These are phyloP conservation scores for Dryobotodes eremita DNA, from an alignment of 2,888 invertebrate species.

Conservation along the genomic window DNA sequence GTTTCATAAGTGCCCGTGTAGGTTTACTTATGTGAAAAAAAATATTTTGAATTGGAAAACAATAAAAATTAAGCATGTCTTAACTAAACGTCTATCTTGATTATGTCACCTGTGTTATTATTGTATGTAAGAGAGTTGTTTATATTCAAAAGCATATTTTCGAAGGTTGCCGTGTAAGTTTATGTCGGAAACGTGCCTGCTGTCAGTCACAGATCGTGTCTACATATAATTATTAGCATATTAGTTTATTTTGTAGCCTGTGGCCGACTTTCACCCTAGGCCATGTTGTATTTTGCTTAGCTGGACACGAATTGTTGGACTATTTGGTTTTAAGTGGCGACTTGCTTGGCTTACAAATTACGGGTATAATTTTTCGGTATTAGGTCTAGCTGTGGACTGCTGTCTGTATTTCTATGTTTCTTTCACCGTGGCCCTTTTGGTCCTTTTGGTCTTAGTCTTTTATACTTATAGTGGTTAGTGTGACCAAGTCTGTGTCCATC, in stretches of 20 bases:
- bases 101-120: conserved; percentile 23
- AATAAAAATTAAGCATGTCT: conserved; percentile 10
- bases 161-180: conserved; percentile 54
- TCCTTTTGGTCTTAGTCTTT: background rate
- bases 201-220: conserved; percentile 60
- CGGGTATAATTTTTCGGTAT: background rate
- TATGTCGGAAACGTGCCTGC: conserved; percentile 61
- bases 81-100: conserved; percentile 16
- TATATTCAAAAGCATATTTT: conserved; percentile 44
- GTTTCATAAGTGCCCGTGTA: background rate
- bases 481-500: background rate
- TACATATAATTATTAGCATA: conserved; percentile 54
- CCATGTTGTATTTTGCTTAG: conserved; percentile 16
- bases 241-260: conserved; percentile 42
- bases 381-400: background rate
- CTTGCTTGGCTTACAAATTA: background rate
- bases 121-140: conserved; percentile 18
- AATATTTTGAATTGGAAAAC: background rate
- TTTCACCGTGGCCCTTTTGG: background rate
- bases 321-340: conserved; percentile 28
- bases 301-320: conserved; percentile 28
- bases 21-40: background rate
- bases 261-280: conserved; percentile 52
- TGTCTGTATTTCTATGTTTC: background rate
- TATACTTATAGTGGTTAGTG: background rate